These are phyloP conservation scores for Andrena praecox DNA, from an alignment of 2,888 invertebrate genomes.

Conservation along the genomic window DNA sequence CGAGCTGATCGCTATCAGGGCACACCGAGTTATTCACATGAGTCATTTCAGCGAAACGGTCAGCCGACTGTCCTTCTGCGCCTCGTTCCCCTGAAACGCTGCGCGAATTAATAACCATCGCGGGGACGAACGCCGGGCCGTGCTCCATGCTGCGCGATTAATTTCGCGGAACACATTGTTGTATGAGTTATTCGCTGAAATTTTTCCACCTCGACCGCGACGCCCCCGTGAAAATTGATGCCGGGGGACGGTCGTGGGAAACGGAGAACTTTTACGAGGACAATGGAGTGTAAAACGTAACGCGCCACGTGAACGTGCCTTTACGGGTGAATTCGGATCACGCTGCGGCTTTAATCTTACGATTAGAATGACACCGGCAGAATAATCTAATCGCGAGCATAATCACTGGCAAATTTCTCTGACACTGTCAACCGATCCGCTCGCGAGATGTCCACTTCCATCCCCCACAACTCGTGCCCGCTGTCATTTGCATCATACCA, in stretches of 20 bases:
- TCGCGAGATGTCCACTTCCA: not conserved
- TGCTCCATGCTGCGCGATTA: constrained; percentile 17
- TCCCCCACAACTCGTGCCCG: not conserved
- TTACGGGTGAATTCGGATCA: no score
- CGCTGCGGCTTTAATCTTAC: no score
- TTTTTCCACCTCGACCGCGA: not conserved
- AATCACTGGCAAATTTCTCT: not conserved
- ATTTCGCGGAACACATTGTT: constrained; percentile 1
- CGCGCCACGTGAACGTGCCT: no score
- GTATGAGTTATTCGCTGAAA: not conserved
- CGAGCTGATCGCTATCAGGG: constrained; percentile 83
- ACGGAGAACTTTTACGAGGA: not conserved
- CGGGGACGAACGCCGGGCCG: not conserved
- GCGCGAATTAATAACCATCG: constrained; percentile 56
- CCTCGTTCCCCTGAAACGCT: constrained; percentile 41
- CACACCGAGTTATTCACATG: constrained; percentile 75
- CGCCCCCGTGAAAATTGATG: not conserved
- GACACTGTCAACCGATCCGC: not conserved
- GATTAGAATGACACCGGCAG: no score
- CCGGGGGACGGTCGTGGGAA: not conserved
- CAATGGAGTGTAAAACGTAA: not conserved
- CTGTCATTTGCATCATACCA: constrained; percentile 26
- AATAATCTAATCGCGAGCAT: no score
- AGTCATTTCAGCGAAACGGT: constrained; percentile 75
- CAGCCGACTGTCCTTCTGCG: constrained; percentile 40